Base-by-base conservation (phyloP, 1,140 invertebrate genomes). In the Cardiocondyla obscurior region DNA sequence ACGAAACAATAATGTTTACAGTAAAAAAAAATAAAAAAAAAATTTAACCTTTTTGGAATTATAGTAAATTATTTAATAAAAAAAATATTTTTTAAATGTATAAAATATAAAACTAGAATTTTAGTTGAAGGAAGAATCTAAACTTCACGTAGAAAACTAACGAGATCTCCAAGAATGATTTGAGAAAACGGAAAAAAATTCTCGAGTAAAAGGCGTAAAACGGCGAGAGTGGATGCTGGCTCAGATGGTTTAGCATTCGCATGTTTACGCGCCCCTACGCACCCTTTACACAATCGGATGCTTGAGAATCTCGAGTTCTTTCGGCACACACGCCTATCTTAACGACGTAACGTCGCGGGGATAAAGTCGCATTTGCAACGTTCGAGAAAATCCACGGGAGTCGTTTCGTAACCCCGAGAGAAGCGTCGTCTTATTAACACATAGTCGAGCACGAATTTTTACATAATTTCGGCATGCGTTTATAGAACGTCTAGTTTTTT, bases 191-290 rank as follows among this genome's bases (percentile, higher is more conserved):
- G 39, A 39, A 7, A 42, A 49, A 67, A 49, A 58, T 46, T 30
- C 33, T 82, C n/a, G 53, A 69, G 73, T 51, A 51, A 39, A 87
- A 67, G 22, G 74, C 60, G 49, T 69, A 69, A 79, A 79, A 55
- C 16, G 46, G 12, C 10, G 14, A 51, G 58, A 76, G 57, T 30
- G 28, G 14, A 39, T 53, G 25, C 36, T n/a, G n/a, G n/a, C n/a
- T 67, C 85, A 74, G 65, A 81, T 84, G 60, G 81, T 86, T 86
- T 64, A 55, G 82, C 62, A 82, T 86, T 86, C 81, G 58, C n/a
- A 77, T 55, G 46, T 69, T 42, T 79, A 69, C 58, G 22, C 73
- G 30, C 58, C 44, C 22, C 19, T 77, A 77, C 49, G 74, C 74
- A 69, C 36, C 46, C 74, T 79, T 53, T 69, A 28, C 74, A 33